A percentile compares a stretch with the other conserved stretches of the same genome.
Evolutionary conservation across 1,140 invertebrate species (phyloP).

Genomic region (Drosophila bocki): DNA sequence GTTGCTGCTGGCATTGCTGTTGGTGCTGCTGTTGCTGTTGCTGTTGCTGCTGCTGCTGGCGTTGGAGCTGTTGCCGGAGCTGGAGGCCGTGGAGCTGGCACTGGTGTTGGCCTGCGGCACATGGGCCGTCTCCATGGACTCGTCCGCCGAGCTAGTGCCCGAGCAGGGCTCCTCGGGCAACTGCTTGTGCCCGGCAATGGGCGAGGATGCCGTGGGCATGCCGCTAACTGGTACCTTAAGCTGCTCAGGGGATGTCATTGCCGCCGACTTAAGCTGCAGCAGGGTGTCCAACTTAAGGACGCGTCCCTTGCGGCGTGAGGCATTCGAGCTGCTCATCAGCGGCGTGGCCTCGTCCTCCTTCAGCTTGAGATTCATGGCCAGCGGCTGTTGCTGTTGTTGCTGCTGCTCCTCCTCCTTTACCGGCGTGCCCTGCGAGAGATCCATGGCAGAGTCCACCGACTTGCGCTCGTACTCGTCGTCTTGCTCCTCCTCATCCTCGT

Average conservation of each 20-base stretch:
- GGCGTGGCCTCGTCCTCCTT: slow-evolving; percentile 76
- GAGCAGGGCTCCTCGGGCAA: slow-evolving; percentile 67
- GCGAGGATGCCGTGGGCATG: slow-evolving; percentile 69
- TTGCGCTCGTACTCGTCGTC: slow-evolving; percentile 79
- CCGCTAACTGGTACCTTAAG: slow-evolving; percentile 28
- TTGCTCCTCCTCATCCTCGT: slow-evolving; percentile 71
- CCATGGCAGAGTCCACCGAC: slow-evolving; percentile 80
- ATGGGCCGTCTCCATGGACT: slow-evolving; percentile 70
- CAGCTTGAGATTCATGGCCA: slow-evolving; percentile 76
- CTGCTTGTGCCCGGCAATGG: slow-evolving; percentile 59
- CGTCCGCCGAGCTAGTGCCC: slow-evolving; percentile 69
- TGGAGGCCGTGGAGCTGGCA: slow-evolving; percentile 77
- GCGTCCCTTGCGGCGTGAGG: slow-evolving; percentile 72
- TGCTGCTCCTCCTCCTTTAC: slow-evolving; percentile 66
- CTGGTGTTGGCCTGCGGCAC: slow-evolving; percentile 70
- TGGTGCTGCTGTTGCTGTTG: slow-evolving; percentile 38
- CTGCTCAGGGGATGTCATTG: slow-evolving; percentile 66
- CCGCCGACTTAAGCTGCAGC: slow-evolving; percentile 64
- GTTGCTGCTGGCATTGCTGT: slow-evolving; percentile 77
- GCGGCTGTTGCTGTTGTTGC: slow-evolving; percentile 46
- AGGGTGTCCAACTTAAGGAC: slow-evolving; percentile 76
- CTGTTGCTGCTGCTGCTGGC: slow-evolving; percentile 86
- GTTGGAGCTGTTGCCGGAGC: slow-evolving; percentile 80
- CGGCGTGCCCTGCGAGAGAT: slow-evolving; percentile 79
- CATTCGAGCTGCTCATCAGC: slow-evolving; percentile 63